These are phyloP conservation scores for Brevimyrus niger DNA, from an alignment of 2,113 vertebrate genomes.

Conservation along the genomic window DNA sequence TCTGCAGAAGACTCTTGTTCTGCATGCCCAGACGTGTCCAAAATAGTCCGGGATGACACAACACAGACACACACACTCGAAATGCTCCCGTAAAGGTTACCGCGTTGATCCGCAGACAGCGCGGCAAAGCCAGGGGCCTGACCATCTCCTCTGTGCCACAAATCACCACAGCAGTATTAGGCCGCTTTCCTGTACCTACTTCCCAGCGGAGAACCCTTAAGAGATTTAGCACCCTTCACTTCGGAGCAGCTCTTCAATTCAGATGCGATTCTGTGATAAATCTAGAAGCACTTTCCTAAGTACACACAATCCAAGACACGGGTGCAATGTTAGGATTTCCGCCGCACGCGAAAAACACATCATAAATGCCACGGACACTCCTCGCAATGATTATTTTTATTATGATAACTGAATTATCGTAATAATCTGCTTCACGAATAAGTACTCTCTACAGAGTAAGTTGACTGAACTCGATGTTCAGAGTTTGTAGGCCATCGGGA, in stretches of 20 bases:
- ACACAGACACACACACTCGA: not conserved
- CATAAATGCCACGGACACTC: not conserved
- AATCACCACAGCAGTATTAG: not conserved
- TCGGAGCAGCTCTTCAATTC: not conserved
- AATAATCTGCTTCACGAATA: not conserved
- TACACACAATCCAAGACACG: too few relatives aligned
- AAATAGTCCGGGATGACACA: not conserved
- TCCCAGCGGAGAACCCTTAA: not conserved
- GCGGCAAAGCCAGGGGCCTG: not conserved
- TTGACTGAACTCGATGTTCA: not conserved
- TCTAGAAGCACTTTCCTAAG: not conserved
- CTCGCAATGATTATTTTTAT: not conserved
- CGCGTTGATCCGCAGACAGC: not conserved
- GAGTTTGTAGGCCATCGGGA: not conserved
- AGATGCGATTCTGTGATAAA: not conserved
- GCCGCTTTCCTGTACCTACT: not conserved
- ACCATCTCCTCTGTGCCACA: not conserved
- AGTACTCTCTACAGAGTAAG: not conserved
- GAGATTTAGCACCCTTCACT: not conserved
- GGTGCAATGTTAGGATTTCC: not conserved
- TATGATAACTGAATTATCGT: not conserved
- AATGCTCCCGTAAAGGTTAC: not conserved
- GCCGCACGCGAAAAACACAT: not conserved
- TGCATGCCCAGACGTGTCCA: not conserved
- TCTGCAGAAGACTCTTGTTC: not conserved